Conservation (phyloP, 1,140 invertebrate genomes). For the Apis cerana region DNA sequence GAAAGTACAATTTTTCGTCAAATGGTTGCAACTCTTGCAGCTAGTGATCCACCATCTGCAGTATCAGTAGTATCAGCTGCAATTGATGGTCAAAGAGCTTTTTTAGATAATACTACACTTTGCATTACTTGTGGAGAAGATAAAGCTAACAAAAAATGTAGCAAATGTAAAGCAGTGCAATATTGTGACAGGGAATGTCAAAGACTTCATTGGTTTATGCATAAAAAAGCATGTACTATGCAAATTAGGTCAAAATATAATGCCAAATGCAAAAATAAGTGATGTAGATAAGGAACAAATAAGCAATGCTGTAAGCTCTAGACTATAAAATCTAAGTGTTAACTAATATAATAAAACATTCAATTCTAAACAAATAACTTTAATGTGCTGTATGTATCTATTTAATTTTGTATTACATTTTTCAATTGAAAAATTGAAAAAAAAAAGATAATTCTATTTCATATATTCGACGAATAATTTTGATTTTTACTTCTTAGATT, state of each 20-base stretch:
- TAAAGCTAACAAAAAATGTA: constrained; percentile 94
- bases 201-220: constrained; percentile 96
- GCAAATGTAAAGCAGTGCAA: constrained; percentile 95
- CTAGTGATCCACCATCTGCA: constrained; percentile 86
- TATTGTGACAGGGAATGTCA: constrained; percentile 98
- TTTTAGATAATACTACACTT: constrained; percentile 85
- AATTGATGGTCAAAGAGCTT: constrained; percentile 93
- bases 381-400: constrained; percentile 32
- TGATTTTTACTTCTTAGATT: constrained; percentile 14
- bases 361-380: constrained; percentile 26
- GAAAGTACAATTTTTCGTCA: constrained; percentile 93
- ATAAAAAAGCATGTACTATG: constrained; percentile 92
- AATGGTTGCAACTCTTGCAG: constrained; percentile 88
- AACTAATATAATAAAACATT: constrained; percentile 61
- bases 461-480: constrained; percentile 1
- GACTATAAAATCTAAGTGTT: constrained; percentile 71
- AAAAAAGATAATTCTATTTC: no score
- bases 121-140: constrained; percentile 95
- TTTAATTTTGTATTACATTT: constrained; percentile 23
- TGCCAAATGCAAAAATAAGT: constrained; percentile 59
- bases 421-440: not conserved
- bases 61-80: constrained; percentile 90
- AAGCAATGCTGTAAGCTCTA: constrained; percentile 70
- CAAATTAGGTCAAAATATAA: constrained; percentile 78
- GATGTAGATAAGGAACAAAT: constrained; percentile 74